Conservation (phyloP, 2,113 vertebrate genomes). For the Pyrgilauda ruficollis region DNA sequence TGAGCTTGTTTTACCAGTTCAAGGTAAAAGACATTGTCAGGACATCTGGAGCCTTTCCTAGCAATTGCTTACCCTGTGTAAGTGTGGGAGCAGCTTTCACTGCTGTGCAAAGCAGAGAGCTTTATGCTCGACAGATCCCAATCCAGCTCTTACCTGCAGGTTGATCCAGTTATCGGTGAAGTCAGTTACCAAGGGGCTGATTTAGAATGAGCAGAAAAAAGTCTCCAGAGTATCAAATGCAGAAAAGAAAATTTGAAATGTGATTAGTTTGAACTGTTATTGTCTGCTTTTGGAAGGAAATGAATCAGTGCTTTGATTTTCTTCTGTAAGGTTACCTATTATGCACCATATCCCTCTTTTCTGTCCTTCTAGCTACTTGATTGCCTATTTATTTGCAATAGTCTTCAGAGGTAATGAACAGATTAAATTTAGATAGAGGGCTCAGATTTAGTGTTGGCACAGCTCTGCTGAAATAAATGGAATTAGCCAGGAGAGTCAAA, state of each 20-base stretch:
- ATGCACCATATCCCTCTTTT: not conserved
- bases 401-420: conserved; percentile 54
- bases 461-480: conserved; percentile 36
- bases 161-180: not conserved
- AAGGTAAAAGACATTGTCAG: not conserved
- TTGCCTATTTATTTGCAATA: conserved; percentile 61
- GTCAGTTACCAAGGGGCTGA: not conserved
- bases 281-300: conserved; percentile 50
- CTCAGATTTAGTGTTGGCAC: conserved; percentile 34
- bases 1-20: not conserved
- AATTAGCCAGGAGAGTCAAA: conserved; percentile 47
- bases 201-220: not conserved
- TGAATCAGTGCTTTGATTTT: conserved; percentile 22
- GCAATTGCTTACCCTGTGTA: not conserved
- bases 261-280: conserved; percentile 33
- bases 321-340: conserved; percentile 10
- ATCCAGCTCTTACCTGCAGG: not conserved
- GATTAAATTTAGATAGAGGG: conserved; percentile 56
- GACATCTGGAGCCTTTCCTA: not conserved
- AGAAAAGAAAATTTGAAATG: conserved; percentile 23
- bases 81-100: not conserved
- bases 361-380: conserved; percentile 31
- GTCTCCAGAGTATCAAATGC: conserved; percentile 11
- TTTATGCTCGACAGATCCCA: not conserved
- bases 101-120: not conserved